These are phyloP conservation scores for Cantharis nigra DNA, from an alignment of 2,888 invertebrate species.

Conservation along the genomic window DNA sequence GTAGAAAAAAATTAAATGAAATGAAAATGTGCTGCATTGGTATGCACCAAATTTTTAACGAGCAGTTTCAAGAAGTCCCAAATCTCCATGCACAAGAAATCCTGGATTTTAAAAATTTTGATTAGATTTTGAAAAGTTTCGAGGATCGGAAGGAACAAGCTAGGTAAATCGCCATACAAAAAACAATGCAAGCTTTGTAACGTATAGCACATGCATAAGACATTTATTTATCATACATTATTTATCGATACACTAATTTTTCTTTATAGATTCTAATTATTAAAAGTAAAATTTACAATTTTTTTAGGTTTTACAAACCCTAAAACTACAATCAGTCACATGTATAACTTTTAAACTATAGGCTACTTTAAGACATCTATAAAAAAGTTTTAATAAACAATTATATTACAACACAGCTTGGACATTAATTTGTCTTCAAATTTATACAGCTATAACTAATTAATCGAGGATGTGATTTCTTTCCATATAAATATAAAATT, in stretches of 20 bases:
- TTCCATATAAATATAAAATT: conserved; percentile 19
- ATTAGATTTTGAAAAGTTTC: conserved; percentile 1
- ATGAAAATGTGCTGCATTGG: conserved; percentile 26
- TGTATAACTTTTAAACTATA: conserved; percentile 33
- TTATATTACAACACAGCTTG: conserved; percentile 52
- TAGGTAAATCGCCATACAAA: conserved; percentile 18
- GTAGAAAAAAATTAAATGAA: conserved; percentile 12
- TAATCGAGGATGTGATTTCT: conserved; percentile 28
- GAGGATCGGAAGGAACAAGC: conserved; percentile 11
- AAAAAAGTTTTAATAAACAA: conserved; percentile 49
- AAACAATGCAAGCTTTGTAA: conserved; percentile 43
- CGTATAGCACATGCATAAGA: conserved; percentile 58
- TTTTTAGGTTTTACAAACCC: conserved; percentile 35
- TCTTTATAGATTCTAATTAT: conserved; percentile 37
- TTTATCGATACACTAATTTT: conserved; percentile 51
- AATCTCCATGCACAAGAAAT: conserved; percentile 27
- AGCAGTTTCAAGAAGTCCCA: conserved; percentile 24
- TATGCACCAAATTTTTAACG: conserved; percentile 26
- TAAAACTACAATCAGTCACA: conserved; percentile 34
- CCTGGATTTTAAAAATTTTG: conserved; percentile 14
- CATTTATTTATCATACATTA: conserved; percentile 55
- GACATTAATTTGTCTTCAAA: conserved; percentile 41
- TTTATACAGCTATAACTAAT: conserved; percentile 48
- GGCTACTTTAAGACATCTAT: conserved; percentile 50
- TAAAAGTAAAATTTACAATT: conserved; percentile 49